A percentile compares a stretch with the other conserved stretches of the same genome.
Evolutionary conservation across 2,888 invertebrate species (phyloP).

Genomic region (Dastarcus helophoroides): DNA sequence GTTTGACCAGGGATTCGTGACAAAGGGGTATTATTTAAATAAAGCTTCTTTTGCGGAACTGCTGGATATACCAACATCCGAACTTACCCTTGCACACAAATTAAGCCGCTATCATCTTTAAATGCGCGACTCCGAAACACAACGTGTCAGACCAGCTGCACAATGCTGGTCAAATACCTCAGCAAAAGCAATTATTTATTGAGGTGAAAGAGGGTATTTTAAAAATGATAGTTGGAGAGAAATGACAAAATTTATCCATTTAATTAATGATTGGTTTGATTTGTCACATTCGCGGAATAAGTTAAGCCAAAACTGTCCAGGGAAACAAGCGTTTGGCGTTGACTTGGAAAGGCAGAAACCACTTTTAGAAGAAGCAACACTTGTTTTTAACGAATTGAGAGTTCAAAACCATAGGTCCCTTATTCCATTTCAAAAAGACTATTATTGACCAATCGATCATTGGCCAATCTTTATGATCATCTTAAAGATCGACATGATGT

Average conservation of each 20-base stretch:
- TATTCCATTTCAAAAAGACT: conserved; percentile 16
- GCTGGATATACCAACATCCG: background rate
- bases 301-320: background rate
- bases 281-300: background rate
- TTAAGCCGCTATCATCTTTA: background rate
- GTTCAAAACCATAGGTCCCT: too few species aligned
- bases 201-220: background rate
- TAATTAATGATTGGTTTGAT: conserved; percentile 1
- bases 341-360: background rate
- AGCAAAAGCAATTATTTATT: background rate
- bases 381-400: too few species aligned
- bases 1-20: background rate
- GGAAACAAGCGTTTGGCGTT: background rate
- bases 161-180: background rate
- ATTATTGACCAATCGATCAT: conserved; percentile 11
- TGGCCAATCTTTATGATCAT: conserved; percentile 12
- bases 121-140: background rate
- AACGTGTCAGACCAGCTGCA: background rate
- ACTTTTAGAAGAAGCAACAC: background rate
- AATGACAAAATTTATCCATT: background rate
- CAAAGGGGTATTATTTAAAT: background rate
- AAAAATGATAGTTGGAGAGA: background rate
- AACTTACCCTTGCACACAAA: conserved; percentile 1
- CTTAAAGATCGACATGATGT: conserved; percentile 14
- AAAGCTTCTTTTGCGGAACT: background rate